Conservation (phyloP, 2,797 vertebrate genomes). For the Lithobates sylvaticus region DNA sequence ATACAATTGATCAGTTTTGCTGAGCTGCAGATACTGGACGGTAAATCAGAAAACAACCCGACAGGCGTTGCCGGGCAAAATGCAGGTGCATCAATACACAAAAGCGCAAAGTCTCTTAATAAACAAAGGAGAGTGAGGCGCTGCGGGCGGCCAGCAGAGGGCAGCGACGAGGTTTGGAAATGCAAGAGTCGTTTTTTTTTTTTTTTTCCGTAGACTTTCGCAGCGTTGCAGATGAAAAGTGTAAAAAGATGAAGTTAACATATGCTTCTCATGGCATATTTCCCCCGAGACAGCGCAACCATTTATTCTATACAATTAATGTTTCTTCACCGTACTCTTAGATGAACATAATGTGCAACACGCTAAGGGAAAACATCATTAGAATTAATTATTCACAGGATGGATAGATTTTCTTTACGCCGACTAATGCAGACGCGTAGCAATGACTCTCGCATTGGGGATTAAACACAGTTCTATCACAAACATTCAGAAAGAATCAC, state of each 20-base stretch:
- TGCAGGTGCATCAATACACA: neutral
- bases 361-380: slow-evolving; percentile 6
- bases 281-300: neutral
- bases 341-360: neutral
- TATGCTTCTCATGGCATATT: slow-evolving; percentile 12
- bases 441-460: neutral
- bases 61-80: neutral
- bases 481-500: neutral
- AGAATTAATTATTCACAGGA: neutral
- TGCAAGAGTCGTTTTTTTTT: neutral
- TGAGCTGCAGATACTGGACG: neutral
- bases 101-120: no score
- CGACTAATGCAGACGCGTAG: neutral
- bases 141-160: slow-evolving; percentile 30
- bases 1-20: slow-evolving; percentile 17
- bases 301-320: slow-evolving; percentile 30
- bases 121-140: neutral
- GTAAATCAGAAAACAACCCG: neutral
- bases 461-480: neutral
- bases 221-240: slow-evolving; percentile 4
- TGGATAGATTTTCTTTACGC: neutral
- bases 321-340: slow-evolving; percentile 4
- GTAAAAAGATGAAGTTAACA: slow-evolving; percentile 28
- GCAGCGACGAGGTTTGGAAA: slow-evolving; percentile 40
- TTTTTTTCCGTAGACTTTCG: neutral